phyloP scores from a whole-genome alignment of 2,797 vertebrate species.

The Muraenolepis orangiensis region DNA sequence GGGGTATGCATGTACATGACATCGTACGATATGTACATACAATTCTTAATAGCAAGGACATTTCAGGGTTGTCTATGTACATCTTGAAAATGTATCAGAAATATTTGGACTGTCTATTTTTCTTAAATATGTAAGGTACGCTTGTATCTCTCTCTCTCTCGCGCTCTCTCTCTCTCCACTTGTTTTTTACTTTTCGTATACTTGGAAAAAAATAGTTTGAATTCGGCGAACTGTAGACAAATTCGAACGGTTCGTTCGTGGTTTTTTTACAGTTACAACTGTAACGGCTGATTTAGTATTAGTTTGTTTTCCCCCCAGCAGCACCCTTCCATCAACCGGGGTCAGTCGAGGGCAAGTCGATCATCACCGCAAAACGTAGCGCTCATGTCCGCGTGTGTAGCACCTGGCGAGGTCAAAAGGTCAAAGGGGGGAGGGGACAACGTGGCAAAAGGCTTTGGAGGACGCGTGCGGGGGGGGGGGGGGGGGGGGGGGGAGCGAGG shows the following conservation, averaged over 20 bases:
- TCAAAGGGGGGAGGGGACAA: slow-evolving; percentile 51
- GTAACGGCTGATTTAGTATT: too few relatives aligned
- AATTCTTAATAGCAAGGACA: slow-evolving; percentile 90
- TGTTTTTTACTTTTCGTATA: slow-evolving; percentile 80
- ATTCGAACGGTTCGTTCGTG: slow-evolving; percentile 68
- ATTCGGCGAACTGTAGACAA: slow-evolving; percentile 88
- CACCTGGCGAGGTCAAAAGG: slow-evolving; percentile 75
- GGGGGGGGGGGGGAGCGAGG: slow-evolving; percentile 53
- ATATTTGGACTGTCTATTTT: slow-evolving; percentile 96
- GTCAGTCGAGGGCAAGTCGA: slow-evolving; percentile 61
- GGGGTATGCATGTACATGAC: slow-evolving; percentile 98
- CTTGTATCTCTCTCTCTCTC: slow-evolving; percentile 68
- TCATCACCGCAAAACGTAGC: slow-evolving; percentile 72
- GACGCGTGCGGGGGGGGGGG: slow-evolving; percentile 7
- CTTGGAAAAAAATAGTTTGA: slow-evolving; percentile 85
- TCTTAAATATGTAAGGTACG: slow-evolving; percentile 78
- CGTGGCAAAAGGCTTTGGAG: slow-evolving; percentile 37
- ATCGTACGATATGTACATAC: slow-evolving; percentile 99
- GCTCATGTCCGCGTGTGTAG: slow-evolving; percentile 74
- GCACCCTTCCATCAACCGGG: too few relatives aligned
- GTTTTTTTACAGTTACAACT: too few relatives aligned
- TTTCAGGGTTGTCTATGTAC: slow-evolving; percentile 98
- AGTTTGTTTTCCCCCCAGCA: too few relatives aligned
- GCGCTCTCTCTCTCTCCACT: slow-evolving; percentile 58
- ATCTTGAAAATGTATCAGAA: slow-evolving; percentile 99